Base-by-base conservation (phyloP, 2,888 invertebrate species). In the Malachius bipustulatus region DNA sequence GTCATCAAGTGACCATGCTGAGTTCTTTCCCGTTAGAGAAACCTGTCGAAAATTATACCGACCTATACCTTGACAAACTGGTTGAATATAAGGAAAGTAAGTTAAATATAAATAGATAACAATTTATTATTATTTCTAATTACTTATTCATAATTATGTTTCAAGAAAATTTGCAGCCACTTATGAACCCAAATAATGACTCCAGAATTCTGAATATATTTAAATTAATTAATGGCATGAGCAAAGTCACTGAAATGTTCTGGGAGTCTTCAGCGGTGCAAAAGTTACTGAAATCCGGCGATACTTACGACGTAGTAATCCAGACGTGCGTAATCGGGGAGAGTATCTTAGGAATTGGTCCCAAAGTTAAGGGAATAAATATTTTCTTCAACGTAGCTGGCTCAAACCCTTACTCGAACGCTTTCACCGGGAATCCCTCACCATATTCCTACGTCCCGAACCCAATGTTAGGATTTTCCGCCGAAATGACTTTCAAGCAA, bases 1-100 rank as follows among this genome's bases (percentile, higher is more conserved):
- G 68, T 37, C 69, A 71, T 48, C 62, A 70, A 41, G 64, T 71
- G 38, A 67, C 68, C 24, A 60, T 70, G 42, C 60, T 71, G 34
- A 47, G 44, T 36, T 40, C 47, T 3, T 44, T 34, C 38, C 34
- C 40, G 2, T 33, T 33, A 9, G 31, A 43, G n/a, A 29, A 31
- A 14, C 30, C 34, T 9, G 15, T 35, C 1, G 4, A 37, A 31
- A 46, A 46, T 33, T 44, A 43, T 31, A 34, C 36, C 24, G 40
- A 46, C 15, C 37, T 45, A 15, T 8, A 24, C 12, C 9, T 35
- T 10, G 31, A 32, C 3, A 13, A 30, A 24, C 8, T 3, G 11
- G 10, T 34, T 11, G 10, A 35, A 2, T 11, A 13, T 15, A 31
- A 31, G 15, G 35, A 34, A 3, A 16, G 34, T 34, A 30, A 34